A percentile compares a stretch with the other conserved stretches of the same genome.
These are phyloP conservation scores for Tamias sibiricus DNA, from an alignment of 2,113 vertebrate genomes.

Conservation along the genomic window DNA sequence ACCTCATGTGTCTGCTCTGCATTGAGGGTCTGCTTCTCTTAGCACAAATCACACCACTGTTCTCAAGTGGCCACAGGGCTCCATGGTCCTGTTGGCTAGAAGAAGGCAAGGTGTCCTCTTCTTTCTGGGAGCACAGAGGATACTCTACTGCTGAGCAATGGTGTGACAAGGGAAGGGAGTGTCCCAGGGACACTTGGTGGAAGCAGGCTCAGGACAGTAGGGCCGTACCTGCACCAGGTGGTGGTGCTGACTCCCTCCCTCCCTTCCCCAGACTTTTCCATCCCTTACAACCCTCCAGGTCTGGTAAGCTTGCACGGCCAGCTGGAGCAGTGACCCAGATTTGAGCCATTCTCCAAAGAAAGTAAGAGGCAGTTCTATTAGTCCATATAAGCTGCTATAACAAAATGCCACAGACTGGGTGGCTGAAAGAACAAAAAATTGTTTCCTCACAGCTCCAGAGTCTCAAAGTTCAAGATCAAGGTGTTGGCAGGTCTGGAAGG, in stretches of 20 bases:
- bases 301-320: not conserved
- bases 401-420: not conserved
- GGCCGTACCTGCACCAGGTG: not conserved
- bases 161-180: not conserved
- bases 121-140: not conserved
- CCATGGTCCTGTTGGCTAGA: not conserved
- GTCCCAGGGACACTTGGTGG: not conserved
- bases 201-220: not conserved
- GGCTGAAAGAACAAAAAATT: not conserved
- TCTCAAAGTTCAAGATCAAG: not conserved
- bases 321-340: not conserved
- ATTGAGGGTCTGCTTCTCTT: not conserved
- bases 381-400: not conserved
- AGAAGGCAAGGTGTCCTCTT: not conserved
- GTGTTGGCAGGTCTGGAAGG: not conserved
- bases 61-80: not conserved
- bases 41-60: too few species aligned
- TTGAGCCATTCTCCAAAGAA: not conserved
- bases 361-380: not conserved
- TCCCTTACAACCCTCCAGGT: not conserved
- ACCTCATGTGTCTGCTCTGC: not conserved
- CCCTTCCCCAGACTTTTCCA: not conserved
- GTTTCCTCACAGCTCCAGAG: not conserved
- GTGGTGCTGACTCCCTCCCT: accelerated
- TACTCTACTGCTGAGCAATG: not conserved